Conservation (phyloP, 2,797 vertebrate species). For the Adelosebastes latens region DNA sequence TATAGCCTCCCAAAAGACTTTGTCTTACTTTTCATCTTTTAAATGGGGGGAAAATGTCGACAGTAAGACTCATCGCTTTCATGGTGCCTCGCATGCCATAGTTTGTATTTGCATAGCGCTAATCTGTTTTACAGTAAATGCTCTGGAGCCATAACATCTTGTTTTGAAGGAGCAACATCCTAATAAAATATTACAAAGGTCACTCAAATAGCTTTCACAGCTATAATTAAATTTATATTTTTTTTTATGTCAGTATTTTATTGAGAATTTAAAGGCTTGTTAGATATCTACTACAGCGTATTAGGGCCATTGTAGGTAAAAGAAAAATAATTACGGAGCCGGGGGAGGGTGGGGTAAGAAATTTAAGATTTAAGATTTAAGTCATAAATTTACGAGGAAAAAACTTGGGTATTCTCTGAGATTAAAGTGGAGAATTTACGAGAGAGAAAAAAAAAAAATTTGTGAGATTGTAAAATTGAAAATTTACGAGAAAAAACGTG, state of each 20-base stretch:
- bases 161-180: conserved; percentile 25
- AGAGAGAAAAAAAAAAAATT: too few species aligned
- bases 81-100: conserved; percentile 37
- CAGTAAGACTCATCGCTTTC: conserved; percentile 61
- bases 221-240: conserved; percentile 19
- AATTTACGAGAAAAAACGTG: too few species aligned
- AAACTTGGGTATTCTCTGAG: too few species aligned
- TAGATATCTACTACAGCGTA: background rate
- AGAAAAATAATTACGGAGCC: background rate
- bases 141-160: conserved; percentile 50
- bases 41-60: conserved; percentile 49
- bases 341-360: background rate
- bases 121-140: conserved; percentile 66
- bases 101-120: conserved; percentile 50
- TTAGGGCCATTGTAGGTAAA: background rate
- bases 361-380: too few species aligned
- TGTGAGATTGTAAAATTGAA: too few species aligned
- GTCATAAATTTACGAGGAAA: too few species aligned
- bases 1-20: conserved; percentile 71
- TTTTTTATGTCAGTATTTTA: background rate
- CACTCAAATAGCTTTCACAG: conserved; percentile 43
- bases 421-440: too few species aligned
- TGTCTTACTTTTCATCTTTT: conserved; percentile 70
- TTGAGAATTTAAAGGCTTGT: background rate
- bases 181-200: conserved; percentile 47